Base-by-base conservation (phyloP, 2,113 vertebrate genomes). In the Misgurnus anguillicaudatus region DNA sequence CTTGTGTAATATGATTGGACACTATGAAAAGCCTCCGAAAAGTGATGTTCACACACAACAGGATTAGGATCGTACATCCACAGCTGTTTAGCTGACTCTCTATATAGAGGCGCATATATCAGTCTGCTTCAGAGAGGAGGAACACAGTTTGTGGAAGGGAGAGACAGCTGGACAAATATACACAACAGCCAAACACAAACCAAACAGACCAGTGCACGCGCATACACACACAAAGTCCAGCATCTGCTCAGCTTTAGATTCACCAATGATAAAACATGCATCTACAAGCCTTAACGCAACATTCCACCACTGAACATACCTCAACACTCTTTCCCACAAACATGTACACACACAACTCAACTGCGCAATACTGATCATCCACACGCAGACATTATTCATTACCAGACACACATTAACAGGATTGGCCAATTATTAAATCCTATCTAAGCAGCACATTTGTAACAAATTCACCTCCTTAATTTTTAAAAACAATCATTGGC, bases 231-330 rank as follows among this genome's bases (percentile, higher is more conserved):
- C 24, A 70, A 19, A 60, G 10, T 19, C 41, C 17, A 61, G 53
- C 63, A 80, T 65, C 74, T 76, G 60, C 45, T 51, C 24, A n/a
- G 31, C 74, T 76, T 76, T 63, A 76, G 74, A 76, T 76, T 64
- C 58, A 76, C 17, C 41, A 47, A 13, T 65, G 61, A 76, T 76
- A 76, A 64, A 75, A 76, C 74, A 64, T 36, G 74, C 58, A 53
- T 21, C 61, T 65, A 76, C 74, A 76, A 76, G 74, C 42, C 42
- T 9, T 17, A 16, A 17, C 72, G 5, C 53, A 64, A 76, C 74
- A 65, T 76, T 76, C 74, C 74, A 11, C 5, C 5, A 75, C 19
- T 47, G 17, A 63, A 64, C 45, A 79, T 53, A 51, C 69, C 68
- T 51, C 21, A 63, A 64, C 45, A 51, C 16, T 4, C 65, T 24